Base-by-base conservation (phyloP, 2,888 invertebrate genomes). In the Diabrotica balteata region DNA sequence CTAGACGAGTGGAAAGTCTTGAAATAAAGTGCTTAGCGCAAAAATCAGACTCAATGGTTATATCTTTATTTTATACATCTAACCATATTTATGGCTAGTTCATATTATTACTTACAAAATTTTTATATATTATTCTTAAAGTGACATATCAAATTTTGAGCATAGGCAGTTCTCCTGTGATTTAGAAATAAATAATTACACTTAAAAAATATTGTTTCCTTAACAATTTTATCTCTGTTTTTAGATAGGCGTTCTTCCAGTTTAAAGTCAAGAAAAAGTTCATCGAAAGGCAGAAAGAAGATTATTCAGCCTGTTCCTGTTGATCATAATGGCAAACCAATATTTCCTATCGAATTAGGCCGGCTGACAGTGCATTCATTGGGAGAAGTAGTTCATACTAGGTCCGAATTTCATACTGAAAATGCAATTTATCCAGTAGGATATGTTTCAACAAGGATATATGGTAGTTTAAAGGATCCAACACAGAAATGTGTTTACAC, bases 351-450 rank as follows among this genome's bases (percentile, higher is more conserved):
- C 59, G 87, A 88, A 61, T 83, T 93, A 11, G 90, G 90, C n/a
- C 88, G 88, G 72, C 84, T 91, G 7, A 91, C 90, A 1, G 86
- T 93, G 11, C 91, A 93, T 81, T 91, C 91, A 55, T 83, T 93
- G 22, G 93, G 93, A 7, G 93, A 93, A 86, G 91, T 93, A 63
- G 86, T 92, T 8, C 85, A 87, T 1, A 90, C 91, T 69, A 86
- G 89, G 75, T 82, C 86, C 0, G 88, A 89, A 65, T 93, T 91
- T 82, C 92, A 93, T 78, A 89, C 88, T 7, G 88, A 90, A 71
- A 88, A 91, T 75, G 87, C 89, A 76, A 91, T 94, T 70, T 93
- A 89, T 82, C 93, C 94, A 0, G 90, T 91, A 8, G 93, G 92
- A 1, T 94, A 89, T 84, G 90, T 92, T 69, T 91, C 92, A 22